Evolutionary conservation across 2,113 vertebrate species (phyloP).

Genomic region (Campylorhamphus procurvoides): DNA sequence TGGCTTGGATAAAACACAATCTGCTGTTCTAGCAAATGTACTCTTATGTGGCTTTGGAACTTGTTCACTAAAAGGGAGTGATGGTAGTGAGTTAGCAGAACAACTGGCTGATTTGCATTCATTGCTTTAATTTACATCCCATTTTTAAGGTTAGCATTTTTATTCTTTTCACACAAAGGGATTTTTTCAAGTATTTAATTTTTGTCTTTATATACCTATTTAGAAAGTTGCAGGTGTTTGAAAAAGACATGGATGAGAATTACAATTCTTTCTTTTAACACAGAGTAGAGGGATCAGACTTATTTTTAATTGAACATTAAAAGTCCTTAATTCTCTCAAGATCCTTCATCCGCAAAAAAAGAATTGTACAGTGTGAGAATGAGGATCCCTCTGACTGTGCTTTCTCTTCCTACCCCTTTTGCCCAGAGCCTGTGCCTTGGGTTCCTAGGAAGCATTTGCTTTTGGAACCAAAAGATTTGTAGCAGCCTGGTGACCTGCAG

Average conservation of each 20-base stretch:
- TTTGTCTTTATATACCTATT: background rate
- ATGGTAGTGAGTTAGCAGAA: background rate
- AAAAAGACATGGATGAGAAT: background rate
- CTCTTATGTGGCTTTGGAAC: background rate
- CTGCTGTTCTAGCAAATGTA: background rate
- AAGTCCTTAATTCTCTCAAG: background rate
- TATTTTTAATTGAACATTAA: background rate
- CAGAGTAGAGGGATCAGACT: background rate
- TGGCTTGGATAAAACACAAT: background rate
- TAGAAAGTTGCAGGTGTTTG: background rate
- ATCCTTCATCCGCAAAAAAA: background rate
- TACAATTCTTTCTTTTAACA: background rate
- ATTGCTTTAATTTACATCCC: background rate
- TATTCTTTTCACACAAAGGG: background rate
- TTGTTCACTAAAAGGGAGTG: background rate
- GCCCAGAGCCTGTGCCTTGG: background rate
- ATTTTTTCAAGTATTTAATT: background rate
- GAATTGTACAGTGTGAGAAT: background rate
- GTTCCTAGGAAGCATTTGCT: background rate
- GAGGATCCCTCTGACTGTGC: background rate
- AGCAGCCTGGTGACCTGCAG: background rate
- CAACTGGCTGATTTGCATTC: background rate
- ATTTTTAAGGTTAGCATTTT: conserved; percentile 4
- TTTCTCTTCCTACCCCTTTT: background rate
- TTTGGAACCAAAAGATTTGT: background rate